Percentiles rank a stretch among this genome's conserved stretches.
phyloP scores from a whole-genome alignment of 2,113 vertebrate genomes.

The Camelus dromedarius region DNA sequence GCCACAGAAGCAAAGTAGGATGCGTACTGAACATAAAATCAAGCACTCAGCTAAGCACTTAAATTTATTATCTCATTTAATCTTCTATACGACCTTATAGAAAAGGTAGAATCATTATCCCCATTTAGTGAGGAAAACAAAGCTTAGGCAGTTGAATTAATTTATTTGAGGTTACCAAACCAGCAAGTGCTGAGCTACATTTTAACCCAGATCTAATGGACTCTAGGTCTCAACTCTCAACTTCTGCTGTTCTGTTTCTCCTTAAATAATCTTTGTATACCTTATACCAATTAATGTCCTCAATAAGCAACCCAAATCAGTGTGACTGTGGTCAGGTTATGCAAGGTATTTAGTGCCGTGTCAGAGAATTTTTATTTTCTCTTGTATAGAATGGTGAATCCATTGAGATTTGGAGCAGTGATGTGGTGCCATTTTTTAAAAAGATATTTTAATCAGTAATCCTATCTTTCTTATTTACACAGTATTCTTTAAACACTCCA shows the following conservation, averaged over 20 bases:
- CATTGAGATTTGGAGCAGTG: neutral
- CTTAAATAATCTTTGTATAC: neutral
- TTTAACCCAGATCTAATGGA: neutral
- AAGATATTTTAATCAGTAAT: neutral
- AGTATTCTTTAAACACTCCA: neutral
- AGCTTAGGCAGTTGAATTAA: constrained; percentile 37
- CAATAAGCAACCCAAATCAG: neutral
- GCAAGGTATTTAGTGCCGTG: neutral
- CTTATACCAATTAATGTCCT: neutral
- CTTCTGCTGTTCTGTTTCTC: neutral
- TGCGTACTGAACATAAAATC: neutral
- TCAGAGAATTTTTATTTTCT: neutral
- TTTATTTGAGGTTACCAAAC: constrained; percentile 31
- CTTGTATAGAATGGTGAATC: neutral
- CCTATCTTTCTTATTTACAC: neutral
- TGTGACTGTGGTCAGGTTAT: neutral
- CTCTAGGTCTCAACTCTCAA: neutral
- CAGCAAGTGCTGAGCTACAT: neutral
- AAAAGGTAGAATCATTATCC: constrained; percentile 42
- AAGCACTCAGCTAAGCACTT: neutral
- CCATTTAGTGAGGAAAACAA: constrained; percentile 36
- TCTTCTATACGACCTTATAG: constrained; percentile 51
- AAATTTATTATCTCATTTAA: constrained; percentile 31
- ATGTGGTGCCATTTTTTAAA: neutral
- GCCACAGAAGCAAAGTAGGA: neutral